phyloP scores from a whole-genome alignment of 1,140 invertebrate species.

The Papilio glaucus region DNA sequence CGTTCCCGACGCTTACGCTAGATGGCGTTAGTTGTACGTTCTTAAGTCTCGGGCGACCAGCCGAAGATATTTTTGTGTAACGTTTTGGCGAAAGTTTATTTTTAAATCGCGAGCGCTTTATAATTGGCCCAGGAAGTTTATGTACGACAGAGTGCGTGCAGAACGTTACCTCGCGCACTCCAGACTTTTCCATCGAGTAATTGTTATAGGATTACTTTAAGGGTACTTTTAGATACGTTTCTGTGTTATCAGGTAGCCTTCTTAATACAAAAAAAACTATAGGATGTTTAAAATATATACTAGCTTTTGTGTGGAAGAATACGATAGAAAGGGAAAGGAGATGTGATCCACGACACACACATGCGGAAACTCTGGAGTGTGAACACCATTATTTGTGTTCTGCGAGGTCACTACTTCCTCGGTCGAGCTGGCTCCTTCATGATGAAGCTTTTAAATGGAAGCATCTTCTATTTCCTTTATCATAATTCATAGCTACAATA shows the following conservation, averaged over 20 bases:
- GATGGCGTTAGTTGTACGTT: constrained; percentile 60
- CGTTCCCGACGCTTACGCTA: constrained; percentile 44
- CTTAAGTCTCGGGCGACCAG: not conserved
- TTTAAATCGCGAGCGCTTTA: constrained; percentile 70
- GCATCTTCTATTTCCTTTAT: too few relatives aligned
- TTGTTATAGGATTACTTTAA: constrained; percentile 38
- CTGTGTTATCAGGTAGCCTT: not conserved
- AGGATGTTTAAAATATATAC: not conserved
- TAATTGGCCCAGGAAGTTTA: constrained; percentile 75
- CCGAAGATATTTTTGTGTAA: constrained; percentile 50
- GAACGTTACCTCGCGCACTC: constrained; percentile 56
- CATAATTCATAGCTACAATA: too few relatives aligned
- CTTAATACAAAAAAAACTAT: not conserved
- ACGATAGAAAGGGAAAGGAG: too few relatives aligned
- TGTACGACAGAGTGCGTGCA: constrained; percentile 56
- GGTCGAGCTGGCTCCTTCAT: too few relatives aligned
- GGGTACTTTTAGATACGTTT: not conserved
- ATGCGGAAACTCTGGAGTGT: too few relatives aligned
- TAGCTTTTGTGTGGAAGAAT: too few relatives aligned
- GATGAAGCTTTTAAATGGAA: too few relatives aligned
- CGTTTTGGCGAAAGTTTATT: constrained; percentile 63
- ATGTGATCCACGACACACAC: too few relatives aligned
- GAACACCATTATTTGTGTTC: too few relatives aligned
- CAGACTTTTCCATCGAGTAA: constrained; percentile 53
- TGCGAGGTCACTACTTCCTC: too few relatives aligned